Conservation (phyloP, 2,888 invertebrate species). For the Lithophane ornitopus region DNA sequence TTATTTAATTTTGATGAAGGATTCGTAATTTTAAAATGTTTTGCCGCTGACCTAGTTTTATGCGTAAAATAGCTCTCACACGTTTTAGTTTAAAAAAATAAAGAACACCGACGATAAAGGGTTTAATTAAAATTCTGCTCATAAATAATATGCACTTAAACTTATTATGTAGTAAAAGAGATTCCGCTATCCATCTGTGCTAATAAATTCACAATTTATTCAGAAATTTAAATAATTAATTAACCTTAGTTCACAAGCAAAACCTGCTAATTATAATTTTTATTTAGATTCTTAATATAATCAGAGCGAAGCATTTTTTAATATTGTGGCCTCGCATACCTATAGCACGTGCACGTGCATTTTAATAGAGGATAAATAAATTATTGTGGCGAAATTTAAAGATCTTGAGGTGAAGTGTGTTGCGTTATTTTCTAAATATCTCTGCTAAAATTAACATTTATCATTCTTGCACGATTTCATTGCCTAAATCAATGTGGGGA, state of each 20-base stretch:
- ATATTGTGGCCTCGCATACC: constrained; percentile 22
- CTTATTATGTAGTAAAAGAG: constrained; percentile 18
- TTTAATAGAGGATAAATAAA: neutral
- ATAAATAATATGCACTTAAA: constrained; percentile 6
- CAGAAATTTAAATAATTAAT: constrained; percentile 22
- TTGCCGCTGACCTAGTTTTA: neutral
- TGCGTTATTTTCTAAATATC: neutral
- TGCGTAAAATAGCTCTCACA: constrained; percentile 3
- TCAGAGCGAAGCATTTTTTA: constrained; percentile 43
- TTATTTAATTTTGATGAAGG: neutral
- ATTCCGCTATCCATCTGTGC: neutral
- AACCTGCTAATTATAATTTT: neutral
- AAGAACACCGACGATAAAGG: neutral
- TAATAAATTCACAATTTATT: constrained; percentile 22
- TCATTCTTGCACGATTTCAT: neutral
- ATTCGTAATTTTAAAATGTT: neutral
- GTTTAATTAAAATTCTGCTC: constrained; percentile 30
- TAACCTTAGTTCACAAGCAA: constrained; percentile 8
- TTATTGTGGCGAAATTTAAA: neutral
- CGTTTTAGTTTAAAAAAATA: neutral
- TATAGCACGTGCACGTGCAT: neutral
- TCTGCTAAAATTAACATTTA: neutral
- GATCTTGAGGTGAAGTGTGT: neutral
- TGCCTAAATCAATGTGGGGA: neutral
- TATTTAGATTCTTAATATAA: constrained; percentile 26